Evolutionary conservation across 2,888 invertebrate species (phyloP).

Genomic region (Orchesellides sinensis): DNA sequence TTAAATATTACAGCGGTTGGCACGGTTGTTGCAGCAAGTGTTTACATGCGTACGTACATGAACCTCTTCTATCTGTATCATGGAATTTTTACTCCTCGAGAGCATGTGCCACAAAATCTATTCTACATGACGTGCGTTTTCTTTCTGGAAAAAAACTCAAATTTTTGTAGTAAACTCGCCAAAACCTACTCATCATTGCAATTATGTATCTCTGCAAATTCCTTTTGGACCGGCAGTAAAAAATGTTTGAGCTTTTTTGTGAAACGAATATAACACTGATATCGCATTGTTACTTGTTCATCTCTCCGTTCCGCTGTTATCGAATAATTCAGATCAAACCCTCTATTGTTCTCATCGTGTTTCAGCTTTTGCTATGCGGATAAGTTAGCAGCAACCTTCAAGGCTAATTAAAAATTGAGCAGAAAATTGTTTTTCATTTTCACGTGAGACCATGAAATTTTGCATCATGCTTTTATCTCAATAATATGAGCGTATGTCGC

Average conservation of each 20-base stretch:
- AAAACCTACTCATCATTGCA: background rate
- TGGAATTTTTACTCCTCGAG: background rate
- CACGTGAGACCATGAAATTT: conserved; percentile 54
- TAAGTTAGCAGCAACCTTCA: conserved; percentile 54
- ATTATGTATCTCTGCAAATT: background rate
- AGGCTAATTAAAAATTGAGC: conserved; percentile 64
- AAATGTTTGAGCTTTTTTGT: background rate
- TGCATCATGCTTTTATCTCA: conserved; percentile 24
- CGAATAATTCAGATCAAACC: background rate
- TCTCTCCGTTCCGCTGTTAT: conserved; percentile 4
- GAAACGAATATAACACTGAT: background rate
- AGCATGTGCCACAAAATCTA: background rate
- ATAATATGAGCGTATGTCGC: too few species aligned
- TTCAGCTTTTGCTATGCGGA: conserved; percentile 15
- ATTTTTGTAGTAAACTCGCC: background rate
- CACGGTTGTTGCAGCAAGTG: background rate
- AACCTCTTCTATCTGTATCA: background rate
- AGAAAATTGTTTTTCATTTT: conserved; percentile 61
- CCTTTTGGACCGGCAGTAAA: background rate
- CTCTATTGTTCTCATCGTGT: conserved; percentile 4
- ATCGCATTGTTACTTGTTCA: background rate
- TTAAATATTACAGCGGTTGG: background rate
- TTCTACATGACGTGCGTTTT: background rate
- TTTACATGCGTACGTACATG: background rate
- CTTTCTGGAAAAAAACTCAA: background rate